These are phyloP conservation scores for Cynodonichthys magdalenae DNA, from an alignment of 2,797 vertebrate genomes.

Conservation along the genomic window DNA sequence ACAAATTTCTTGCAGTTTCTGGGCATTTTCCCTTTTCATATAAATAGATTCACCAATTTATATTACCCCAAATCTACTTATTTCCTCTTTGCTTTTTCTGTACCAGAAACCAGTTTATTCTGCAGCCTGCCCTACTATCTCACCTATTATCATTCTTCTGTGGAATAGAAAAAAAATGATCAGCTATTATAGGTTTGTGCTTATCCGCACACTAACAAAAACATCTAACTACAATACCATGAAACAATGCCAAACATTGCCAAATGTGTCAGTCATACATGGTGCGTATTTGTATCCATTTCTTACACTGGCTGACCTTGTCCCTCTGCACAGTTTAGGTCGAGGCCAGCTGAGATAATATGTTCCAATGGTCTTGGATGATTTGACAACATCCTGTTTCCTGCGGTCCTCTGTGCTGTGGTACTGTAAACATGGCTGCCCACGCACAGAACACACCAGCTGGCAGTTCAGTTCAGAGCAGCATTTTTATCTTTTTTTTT, in stretches of 20 bases:
- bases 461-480: slow-evolving; percentile 77
- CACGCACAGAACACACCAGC: slow-evolving; percentile 76
- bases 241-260: slow-evolving; percentile 29
- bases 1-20: slow-evolving; percentile 58
- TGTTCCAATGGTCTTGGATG: slow-evolving; percentile 36
- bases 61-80: slow-evolving; percentile 16
- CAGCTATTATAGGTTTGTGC: slow-evolving; percentile 31
- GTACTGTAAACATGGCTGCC: slow-evolving; percentile 89
- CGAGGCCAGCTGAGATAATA: slow-evolving; percentile 71
- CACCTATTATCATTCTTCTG: slow-evolving; percentile 15
- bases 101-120: slow-evolving; percentile 21
- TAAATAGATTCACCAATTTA: slow-evolving; percentile 16
- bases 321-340: slow-evolving; percentile 52
- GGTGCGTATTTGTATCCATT: slow-evolving; percentile 34
- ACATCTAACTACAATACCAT: slow-evolving; percentile 55
- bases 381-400: slow-evolving; percentile 56
- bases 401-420: slow-evolving; percentile 55
- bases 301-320: slow-evolving; percentile 44
- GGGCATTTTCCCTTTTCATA: slow-evolving; percentile 33
- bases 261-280: slow-evolving; percentile 38
- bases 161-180: slow-evolving; percentile 34
- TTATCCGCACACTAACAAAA: slow-evolving; percentile 46
- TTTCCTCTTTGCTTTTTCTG: not conserved
- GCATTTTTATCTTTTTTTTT: slow-evolving; percentile 68
- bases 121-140: slow-evolving; percentile 18